phyloP scores from a whole-genome alignment of 2,888 invertebrate genomes.

The Helobdella robusta region DNA sequence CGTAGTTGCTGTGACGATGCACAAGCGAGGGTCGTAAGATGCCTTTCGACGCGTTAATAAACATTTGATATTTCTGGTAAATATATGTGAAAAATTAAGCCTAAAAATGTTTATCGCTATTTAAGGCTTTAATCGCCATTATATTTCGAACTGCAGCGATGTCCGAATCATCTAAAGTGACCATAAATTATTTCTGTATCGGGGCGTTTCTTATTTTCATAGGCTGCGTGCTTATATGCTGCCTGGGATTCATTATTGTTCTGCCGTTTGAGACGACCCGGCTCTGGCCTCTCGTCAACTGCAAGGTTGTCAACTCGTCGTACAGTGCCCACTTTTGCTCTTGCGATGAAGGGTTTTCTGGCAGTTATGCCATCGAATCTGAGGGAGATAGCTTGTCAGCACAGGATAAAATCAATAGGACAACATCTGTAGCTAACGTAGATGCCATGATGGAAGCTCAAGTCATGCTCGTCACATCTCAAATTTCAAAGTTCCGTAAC shows the following conservation, averaged over 20 bases:
- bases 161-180: conserved; percentile 28
- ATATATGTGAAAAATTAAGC: neutral
- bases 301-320: conserved; percentile 30
- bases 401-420: neutral
- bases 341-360: conserved; percentile 30
- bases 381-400: neutral
- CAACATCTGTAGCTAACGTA: neutral
- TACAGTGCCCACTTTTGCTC: conserved; percentile 30
- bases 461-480: neutral
- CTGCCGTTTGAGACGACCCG: conserved; percentile 32
- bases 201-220: conserved; percentile 34
- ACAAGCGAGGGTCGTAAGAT: too few relatives aligned
- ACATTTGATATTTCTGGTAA: too few relatives aligned
- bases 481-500: neutral
- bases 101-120: neutral
- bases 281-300: conserved; percentile 29
- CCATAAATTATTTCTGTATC: conserved; percentile 33
- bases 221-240: conserved; percentile 32
- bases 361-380: too few relatives aligned
- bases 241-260: conserved; percentile 33
- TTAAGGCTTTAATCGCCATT: neutral
- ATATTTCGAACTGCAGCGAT: conserved; percentile 7
- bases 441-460: neutral
- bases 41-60: neutral
- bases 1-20: too few relatives aligned